Conservation (phyloP, 53 echinoderm and acorn worm species). For the Paracentrotus lividus region DNA sequence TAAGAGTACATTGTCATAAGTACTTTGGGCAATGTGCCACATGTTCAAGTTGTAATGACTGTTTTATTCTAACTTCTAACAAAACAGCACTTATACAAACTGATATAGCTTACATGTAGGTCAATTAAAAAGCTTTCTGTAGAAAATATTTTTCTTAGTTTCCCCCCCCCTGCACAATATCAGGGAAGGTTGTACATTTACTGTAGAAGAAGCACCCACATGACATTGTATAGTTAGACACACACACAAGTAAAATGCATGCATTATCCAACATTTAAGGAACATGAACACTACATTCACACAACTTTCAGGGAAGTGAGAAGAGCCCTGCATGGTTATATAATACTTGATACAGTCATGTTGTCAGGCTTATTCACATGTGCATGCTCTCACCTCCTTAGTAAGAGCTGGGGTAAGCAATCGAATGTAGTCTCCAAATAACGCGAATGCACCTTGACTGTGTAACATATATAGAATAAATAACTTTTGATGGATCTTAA, state of each 20-base stretch:
- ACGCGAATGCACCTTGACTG: constrained; percentile 59
- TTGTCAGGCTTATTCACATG: background rate
- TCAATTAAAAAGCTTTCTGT: too few species aligned
- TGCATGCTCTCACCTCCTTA: constrained; percentile 86
- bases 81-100: too few species aligned
- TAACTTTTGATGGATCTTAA: too few species aligned
- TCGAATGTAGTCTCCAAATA: background rate
- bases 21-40: too few species aligned
- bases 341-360: background rate
- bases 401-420: constrained; percentile 85
- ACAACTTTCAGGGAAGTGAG: background rate
- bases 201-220: background rate
- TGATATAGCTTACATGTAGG: too few species aligned
- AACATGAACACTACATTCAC: background rate
- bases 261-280: background rate
- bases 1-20: too few species aligned
- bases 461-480: background rate
- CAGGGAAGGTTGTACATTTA: background rate
- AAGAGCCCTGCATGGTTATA: background rate
- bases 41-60: too few species aligned
- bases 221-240: background rate
- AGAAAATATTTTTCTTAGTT: too few species aligned
- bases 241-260: background rate
- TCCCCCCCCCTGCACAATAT: too few species aligned
- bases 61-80: too few species aligned